Evolutionary conservation across 35 echinoderm and acorn worm genomes (phyloP), one percentile per base, ranked within the genome.

Genomic region (Apostichopus parvimensis): DNA sequence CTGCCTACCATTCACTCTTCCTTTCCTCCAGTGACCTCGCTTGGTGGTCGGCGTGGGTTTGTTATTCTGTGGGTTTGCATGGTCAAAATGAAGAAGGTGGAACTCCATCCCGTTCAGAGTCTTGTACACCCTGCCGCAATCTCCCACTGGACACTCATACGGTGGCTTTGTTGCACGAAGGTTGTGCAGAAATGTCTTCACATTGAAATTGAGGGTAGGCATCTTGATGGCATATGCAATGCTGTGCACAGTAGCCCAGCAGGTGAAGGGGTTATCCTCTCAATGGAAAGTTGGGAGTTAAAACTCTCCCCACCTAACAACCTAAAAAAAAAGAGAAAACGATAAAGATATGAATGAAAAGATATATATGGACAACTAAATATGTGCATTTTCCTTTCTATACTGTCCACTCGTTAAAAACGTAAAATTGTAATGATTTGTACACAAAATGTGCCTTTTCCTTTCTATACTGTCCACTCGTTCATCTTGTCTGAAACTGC

Each of bases 91-190:
- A 34, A 94, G 88, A 9, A 98, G 79, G 79, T 98, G 97, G 88
- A 94, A 96, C 90, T 98, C 97, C 72, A 98, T 98, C 23, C 97
- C 97, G 56, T 62, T 93, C 13, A 94, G 82, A 34, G 87, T 95
- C 85, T 95, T 96, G 91, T 98, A 98, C 45, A 98, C 88, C 81
- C 94, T 92, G 22, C 90, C 97, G 84, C 97, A 98, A 61, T 98
- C 95, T 89, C 92, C 95, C 11, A 96, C 92, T 8, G 97, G 97
- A 84, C 97, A 98, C 77, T 98, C 94, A 85, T 98, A 98, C 1
- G 97, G 97, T 59, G 97, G 97, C 87, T 98, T 98, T 62, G 97
- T 98, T 17, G 97, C 97, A 25, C 97, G 94, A 34, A 98, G 90
- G 82, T 98, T 98, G 71, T 96, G 90, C 83, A 95, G 94, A 79